Conservation (phyloP, 2,797 vertebrate genomes). For the Sebastes vulpes region DNA sequence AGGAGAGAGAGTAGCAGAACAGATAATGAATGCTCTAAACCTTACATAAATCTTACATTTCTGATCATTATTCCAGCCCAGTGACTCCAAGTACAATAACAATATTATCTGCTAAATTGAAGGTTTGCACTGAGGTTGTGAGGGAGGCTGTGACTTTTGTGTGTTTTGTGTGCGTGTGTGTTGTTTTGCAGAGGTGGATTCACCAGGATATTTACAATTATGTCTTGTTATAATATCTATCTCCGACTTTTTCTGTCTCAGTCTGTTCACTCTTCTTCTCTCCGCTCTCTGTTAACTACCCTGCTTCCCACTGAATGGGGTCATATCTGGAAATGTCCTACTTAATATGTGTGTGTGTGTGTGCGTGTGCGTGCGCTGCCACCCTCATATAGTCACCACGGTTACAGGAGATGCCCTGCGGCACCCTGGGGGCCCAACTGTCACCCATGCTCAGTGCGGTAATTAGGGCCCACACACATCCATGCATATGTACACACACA, state of each 20-base stretch:
- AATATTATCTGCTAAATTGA: slow-evolving; percentile 42
- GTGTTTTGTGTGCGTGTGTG: slow-evolving; percentile 5
- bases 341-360: slow-evolving; percentile 60
- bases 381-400: slow-evolving; percentile 77
- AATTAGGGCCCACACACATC: slow-evolving; percentile 80
- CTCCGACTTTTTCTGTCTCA: slow-evolving; percentile 22
- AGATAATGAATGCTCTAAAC: slow-evolving; percentile 41
- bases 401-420: slow-evolving; percentile 83
- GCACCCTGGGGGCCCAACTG: slow-evolving; percentile 84
- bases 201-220: slow-evolving; percentile 50
- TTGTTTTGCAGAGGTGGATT: slow-evolving; percentile 33
- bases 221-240: slow-evolving; percentile 37
- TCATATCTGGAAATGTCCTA: slow-evolving; percentile 79
- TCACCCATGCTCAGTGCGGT: slow-evolving; percentile 83
- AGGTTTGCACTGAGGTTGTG: slow-evolving; percentile 5
- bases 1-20: background rate
- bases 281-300: slow-evolving; percentile 47
- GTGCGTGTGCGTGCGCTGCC: slow-evolving; percentile 39
- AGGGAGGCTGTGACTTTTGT: slow-evolving; percentile 8
- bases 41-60: slow-evolving; percentile 29
- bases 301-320: slow-evolving; percentile 70
- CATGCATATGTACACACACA: slow-evolving; percentile 10
- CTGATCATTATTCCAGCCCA: slow-evolving; percentile 41
- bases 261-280: slow-evolving; percentile 30
- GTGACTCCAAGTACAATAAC: slow-evolving; percentile 24